A percentile compares a stretch with the other conserved stretches of the same genome.
phyloP scores from a whole-genome alignment of 2,888 invertebrate species.

The Erebia palarica region DNA sequence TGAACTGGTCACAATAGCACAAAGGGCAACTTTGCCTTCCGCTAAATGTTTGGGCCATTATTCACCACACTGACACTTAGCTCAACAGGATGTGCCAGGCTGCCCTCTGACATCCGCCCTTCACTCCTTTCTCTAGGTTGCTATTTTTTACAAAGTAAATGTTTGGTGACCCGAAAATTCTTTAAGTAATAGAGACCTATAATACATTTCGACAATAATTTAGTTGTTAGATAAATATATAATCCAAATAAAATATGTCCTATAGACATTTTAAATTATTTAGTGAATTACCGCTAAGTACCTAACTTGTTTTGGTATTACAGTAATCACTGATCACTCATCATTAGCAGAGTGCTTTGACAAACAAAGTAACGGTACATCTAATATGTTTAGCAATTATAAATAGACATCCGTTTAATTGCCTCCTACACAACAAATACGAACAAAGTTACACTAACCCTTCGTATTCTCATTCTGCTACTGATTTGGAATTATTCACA shows the following conservation, averaged over 20 bases:
- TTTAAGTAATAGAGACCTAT: too few species aligned
- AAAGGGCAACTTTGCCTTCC: slow-evolving; percentile 22
- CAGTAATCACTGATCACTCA: background rate
- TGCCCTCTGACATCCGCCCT: slow-evolving; percentile 6
- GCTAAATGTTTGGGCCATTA: slow-evolving; percentile 35
- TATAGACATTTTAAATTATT: background rate
- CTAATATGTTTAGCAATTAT: slow-evolving; percentile 5
- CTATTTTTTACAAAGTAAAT: background rate
- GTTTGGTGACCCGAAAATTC: too few species aligned
- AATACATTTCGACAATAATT: too few species aligned
- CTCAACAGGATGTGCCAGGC: background rate
- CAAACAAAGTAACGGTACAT: slow-evolving; percentile 5
- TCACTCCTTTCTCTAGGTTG: background rate
- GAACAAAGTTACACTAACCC: background rate
- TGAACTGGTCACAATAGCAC: slow-evolving; percentile 27
- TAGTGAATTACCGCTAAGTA: background rate
- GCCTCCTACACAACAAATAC: background rate
- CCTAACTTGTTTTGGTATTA: background rate
- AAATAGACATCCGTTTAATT: background rate
- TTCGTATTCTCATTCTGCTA: background rate
- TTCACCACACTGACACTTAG: slow-evolving; percentile 21
- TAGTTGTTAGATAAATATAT: background rate
- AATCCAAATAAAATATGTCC: too few species aligned
- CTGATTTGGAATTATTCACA: too few species aligned
- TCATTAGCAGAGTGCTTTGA: background rate